Conservation (phyloP, 92 coral and sea anemone genomes). For the Anthopleura xanthogrammica region DNA sequence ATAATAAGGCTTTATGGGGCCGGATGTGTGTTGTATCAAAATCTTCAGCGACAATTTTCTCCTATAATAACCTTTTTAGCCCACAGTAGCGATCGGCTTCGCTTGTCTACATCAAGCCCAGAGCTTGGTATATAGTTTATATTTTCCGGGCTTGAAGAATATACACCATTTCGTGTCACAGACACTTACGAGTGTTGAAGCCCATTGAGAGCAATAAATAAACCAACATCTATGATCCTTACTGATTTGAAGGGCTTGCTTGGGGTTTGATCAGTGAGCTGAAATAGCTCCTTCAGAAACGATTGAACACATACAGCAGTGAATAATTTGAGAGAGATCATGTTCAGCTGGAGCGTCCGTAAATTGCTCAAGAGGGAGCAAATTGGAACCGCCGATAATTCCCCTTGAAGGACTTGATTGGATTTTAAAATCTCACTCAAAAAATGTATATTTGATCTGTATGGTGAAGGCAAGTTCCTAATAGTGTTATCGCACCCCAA, state of each 20-base stretch:
- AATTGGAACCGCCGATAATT: slow-evolving; percentile 14
- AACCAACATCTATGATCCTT: slow-evolving; percentile 17
- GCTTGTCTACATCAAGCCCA: neutral
- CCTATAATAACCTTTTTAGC: slow-evolving; percentile 5
- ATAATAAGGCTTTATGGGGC: slow-evolving; percentile 47
- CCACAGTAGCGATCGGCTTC: neutral
- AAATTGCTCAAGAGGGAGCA: slow-evolving; percentile 14
- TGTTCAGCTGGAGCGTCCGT: neutral
- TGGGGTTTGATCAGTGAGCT: slow-evolving; percentile 20
- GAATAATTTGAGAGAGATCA: neutral
- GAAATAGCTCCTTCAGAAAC: slow-evolving; percentile 9
- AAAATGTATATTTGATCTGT: slow-evolving; percentile 63
- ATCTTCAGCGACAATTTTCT: slow-evolving; percentile 8
- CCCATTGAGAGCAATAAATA: slow-evolving; percentile 44
- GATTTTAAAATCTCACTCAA: slow-evolving; percentile 35
- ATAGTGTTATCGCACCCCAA: slow-evolving; percentile 89
- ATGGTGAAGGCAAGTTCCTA: slow-evolving; percentile 70
- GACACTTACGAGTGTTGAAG: slow-evolving; percentile 75
- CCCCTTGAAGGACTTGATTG: slow-evolving; percentile 33
- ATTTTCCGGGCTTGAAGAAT: neutral
- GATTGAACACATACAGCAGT: slow-evolving; percentile 11
- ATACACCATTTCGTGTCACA: slow-evolving; percentile 47
- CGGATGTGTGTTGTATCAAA: slow-evolving; percentile 66
- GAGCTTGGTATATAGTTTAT: neutral
- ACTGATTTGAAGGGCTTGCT: slow-evolving; percentile 2